Base-by-base conservation (phyloP, 1,140 invertebrate species). In the Sinella curviseta region DNA sequence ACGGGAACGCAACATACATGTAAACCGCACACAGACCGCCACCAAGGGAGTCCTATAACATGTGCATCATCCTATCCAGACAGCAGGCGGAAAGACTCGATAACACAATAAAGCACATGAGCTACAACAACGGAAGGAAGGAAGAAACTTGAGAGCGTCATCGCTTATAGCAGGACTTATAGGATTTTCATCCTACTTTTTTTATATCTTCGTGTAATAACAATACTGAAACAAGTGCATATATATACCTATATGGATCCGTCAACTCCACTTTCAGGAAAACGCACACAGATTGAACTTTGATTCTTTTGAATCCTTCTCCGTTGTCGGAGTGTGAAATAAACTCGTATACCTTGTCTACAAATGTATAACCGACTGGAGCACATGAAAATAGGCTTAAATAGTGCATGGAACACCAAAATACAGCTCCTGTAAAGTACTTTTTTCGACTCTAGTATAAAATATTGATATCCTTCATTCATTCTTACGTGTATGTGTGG, bases 231-330 rank as follows among this genome's bases (percentile, higher is more conserved):
- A 48, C 39, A 48, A 48, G 39, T 48, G 39, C 39, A 48, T 48
- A 20, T 48, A 48, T 12, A 48, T n/a, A n/a, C n/a, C n/a, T n/a
- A n/a, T n/a, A n/a, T n/a, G n/a, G n/a, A 48, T 8, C 20, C 39
- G 39, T 48, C 39, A 48, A 48, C 8, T 48, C 39, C 8, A 20
- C 39, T 48, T 48, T 48, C 39, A 12, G 39, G 39, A 48, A 48
- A 48, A 20, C 20, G 8, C 20, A 12, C 39, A 12, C 3, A 26
- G 57, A 60, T 60, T 60, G 57, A 60, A 60, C 57, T 60, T 60
- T 60, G 57, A 60, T 60, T 60, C 57, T 26, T 60, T 26, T 60
- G 57, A 60, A 60, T 60, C 39, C 39, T 12, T 48, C 39, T 48
- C 20, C 20, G 39, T 48, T n/a, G n/a, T n/a, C n/a, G n/a, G n/a